phyloP scores from a whole-genome alignment of 2,113 vertebrate genomes.

The Pseudopodoces humilis region DNA sequence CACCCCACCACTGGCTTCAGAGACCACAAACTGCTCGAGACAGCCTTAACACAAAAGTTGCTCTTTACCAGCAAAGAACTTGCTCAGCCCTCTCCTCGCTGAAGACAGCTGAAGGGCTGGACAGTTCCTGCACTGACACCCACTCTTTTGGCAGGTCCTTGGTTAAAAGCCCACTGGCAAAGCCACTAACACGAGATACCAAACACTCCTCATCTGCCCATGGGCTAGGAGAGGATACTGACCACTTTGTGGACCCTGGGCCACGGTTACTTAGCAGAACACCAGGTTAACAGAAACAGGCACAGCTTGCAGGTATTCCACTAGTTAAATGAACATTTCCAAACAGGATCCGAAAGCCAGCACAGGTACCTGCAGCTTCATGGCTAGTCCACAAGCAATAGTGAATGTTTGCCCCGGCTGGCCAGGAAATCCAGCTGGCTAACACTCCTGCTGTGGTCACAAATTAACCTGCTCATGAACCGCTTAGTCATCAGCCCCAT shows the following conservation, averaged over 20 bases:
- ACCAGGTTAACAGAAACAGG: neutral
- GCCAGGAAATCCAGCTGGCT: slow-evolving; percentile 16
- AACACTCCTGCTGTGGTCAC: slow-evolving; percentile 7
- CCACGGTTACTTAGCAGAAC: neutral
- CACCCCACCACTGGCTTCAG: neutral
- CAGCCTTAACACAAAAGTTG: neutral
- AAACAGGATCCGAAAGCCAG: neutral
- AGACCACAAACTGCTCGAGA: fast-evolving
- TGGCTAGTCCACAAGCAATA: neutral
- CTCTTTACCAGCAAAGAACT: neutral
- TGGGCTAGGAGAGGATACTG: neutral
- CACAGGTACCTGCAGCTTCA: neutral
- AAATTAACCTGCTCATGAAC: slow-evolving; percentile 9
- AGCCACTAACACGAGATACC: fast-evolving
- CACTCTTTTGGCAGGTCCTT: fast-evolving
- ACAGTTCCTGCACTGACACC: neutral
- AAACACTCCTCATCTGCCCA: neutral
- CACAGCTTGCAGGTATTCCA: neutral
- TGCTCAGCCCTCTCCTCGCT: neutral
- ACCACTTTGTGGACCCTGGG: neutral
- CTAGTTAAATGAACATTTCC: neutral
- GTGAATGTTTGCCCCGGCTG: neutral
- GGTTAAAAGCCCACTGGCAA: neutral
- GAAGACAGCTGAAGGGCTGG: neutral
- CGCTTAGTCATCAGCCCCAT: slow-evolving; percentile 48